Evolutionary conservation across 2,888 invertebrate species (phyloP), one percentile per base, ranked within the genome.

Genomic region (Geotrupes spiniger): DNA sequence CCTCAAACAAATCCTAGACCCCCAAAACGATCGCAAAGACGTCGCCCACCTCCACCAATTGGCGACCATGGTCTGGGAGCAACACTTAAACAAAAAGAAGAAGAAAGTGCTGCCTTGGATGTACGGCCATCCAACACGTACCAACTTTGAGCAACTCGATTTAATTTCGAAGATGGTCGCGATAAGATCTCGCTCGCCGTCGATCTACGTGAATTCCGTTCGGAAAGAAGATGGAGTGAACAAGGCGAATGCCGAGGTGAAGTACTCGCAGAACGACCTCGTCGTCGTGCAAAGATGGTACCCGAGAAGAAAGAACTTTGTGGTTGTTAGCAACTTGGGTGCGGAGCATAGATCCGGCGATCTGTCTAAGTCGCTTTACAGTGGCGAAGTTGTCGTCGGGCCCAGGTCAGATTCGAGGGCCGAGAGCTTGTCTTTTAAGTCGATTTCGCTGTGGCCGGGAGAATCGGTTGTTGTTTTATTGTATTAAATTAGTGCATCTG

Each of bases 201-300:
- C 89, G 2, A 82, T 90, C 61, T 89, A 89, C 63, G 78, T 87
- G 60, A 84, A 84, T 59, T 78, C 82, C 2, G 81, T 86, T 40
- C 78, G 78, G 57, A 89, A 86, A 63, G 81, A 84, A 37, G 81
- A 84, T 37, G 81, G 81, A 0, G 75, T 74, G 50, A 75, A 78
- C 44, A 71, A 78, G 38, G 81, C 81, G 12, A 90, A 87, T 70
- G 82, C 84, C 51, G 83, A 83, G 58, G 76, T 89, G 42, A 81
- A 84, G 49, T 79, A 81, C 63, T 78, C 80, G 16, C 76, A 78
- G 28, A 78, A 81, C 36, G 81, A 84, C 62, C 64, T 79, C 46
- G 76, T 90, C 36, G 73, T 91, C 2, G 79, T 89, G 11, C 89
- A 91, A 64, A 77, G 91, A 36, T 85, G 84, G 79, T 90, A 84